These are phyloP conservation scores for Zaprionus vittiger DNA, from an alignment of 1,140 invertebrate species.

Conservation along the genomic window DNA sequence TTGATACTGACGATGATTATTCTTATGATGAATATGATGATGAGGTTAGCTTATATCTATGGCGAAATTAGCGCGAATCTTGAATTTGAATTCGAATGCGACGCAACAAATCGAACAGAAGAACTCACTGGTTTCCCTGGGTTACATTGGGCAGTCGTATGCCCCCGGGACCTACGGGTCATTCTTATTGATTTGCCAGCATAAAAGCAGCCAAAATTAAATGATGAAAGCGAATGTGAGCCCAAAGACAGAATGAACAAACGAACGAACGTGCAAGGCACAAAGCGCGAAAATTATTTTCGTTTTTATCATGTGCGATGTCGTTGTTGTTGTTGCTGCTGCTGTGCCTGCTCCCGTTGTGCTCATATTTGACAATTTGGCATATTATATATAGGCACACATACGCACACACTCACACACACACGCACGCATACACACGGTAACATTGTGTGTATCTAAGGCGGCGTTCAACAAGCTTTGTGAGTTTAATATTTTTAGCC, in stretches of 20 bases:
- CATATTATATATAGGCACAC: slow-evolving; percentile 34
- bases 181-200: slow-evolving; percentile 71
- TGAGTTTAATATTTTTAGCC: slow-evolving; percentile 79
- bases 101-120: slow-evolving; percentile 33
- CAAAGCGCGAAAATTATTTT: slow-evolving; percentile 72
- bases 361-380: slow-evolving; percentile 70
- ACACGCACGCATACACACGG: slow-evolving; percentile 12
- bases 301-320: slow-evolving; percentile 56
- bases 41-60: slow-evolving; percentile 50
- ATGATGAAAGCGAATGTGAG: slow-evolving; percentile 58
- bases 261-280: slow-evolving; percentile 48
- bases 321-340: slow-evolving; percentile 30
- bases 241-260: slow-evolving; percentile 7
- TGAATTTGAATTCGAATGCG: slow-evolving; percentile 56
- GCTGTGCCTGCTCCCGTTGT: slow-evolving; percentile 12
- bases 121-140: slow-evolving; percentile 14
- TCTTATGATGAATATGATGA: background rate
- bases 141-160: slow-evolving; percentile 11
- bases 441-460: slow-evolving; percentile 50
- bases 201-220: slow-evolving; percentile 68
- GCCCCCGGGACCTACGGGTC: slow-evolving; percentile 38
- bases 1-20: background rate
- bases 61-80: slow-evolving; percentile 47
- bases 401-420: slow-evolving; percentile 3
- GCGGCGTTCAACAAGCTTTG: slow-evolving; percentile 50